phyloP scores from a whole-genome alignment of 2,797 vertebrate genomes.

The Cyprinella venusta region DNA sequence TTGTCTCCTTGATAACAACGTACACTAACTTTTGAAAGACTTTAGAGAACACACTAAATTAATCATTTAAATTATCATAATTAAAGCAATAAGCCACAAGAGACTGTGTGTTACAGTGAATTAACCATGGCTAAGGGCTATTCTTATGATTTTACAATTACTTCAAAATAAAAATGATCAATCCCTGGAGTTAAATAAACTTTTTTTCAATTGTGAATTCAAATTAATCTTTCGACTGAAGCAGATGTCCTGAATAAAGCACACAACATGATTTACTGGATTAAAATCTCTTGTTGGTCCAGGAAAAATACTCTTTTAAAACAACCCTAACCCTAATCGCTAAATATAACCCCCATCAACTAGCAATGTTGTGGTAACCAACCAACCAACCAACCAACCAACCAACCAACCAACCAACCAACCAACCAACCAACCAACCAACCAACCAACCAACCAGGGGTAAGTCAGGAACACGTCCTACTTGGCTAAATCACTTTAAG shows the following conservation, averaged over 20 bases:
- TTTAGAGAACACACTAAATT: not conserved
- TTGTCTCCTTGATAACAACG: not conserved
- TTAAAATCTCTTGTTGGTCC: constrained; percentile 3
- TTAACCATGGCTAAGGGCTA: constrained; percentile 12
- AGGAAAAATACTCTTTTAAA: not conserved
- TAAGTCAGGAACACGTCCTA: constrained; percentile 25
- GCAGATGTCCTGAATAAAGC: constrained; percentile 43
- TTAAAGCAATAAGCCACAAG: not conserved
- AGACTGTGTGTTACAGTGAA: not conserved
- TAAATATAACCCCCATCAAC: not conserved
- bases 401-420: too few relatives aligned
- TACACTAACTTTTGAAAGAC: not conserved
- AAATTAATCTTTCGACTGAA: constrained; percentile 39
- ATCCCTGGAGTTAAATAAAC: not conserved
- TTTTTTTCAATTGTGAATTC: constrained; percentile 25
- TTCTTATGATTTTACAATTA: not conserved
- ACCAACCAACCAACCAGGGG: not conserved
- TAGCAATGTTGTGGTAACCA: not conserved
- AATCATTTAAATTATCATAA: not conserved
- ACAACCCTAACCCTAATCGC: not conserved
- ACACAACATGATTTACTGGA: not conserved
- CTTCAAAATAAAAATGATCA: not conserved
- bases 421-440: not conserved
- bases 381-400: not conserved
- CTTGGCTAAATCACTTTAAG: constrained; percentile 10